Base-by-base conservation (phyloP, 30 jellyfish, hydroid and myxozoan species). In the Chironex yamaguchii region DNA sequence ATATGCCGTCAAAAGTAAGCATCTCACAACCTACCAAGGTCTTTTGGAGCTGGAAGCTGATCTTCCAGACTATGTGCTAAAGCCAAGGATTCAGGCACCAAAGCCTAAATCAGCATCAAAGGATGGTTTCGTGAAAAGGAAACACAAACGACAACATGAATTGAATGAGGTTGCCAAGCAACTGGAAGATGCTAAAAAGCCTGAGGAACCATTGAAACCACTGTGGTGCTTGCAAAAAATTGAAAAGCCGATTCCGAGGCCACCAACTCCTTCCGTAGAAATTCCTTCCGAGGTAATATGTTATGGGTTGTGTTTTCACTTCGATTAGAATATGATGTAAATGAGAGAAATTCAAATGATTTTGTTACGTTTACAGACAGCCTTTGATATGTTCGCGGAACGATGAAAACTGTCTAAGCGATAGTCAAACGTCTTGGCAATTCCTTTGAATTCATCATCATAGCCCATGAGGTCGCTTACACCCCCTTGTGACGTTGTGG, bases 171-270 rank as follows among this genome's bases (percentile, higher is more conserved):
- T 94, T 3, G 76, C 99, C 0, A 90, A 72, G 66, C 90, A 94
- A 42, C 81, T 88, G 52, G 97, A 94, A 36, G 92, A 87, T 23
- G 94, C 84, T 21, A 89, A 84, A 85, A 73, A 72, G 30, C 92
- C 90, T 13, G 80, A 88, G 50, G 91, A 72, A 29, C 92, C 94
- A 17, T 81, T 81, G 63, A 86, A 94, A 53, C 97, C 99, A 69
- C 83, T 87, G 29, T 67, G 95, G 34, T 89, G 69, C 58, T 52
- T 94, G 84, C 95, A 82, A 23, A 94, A 94, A 54, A 87, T 94
- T 48, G 99, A 94, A 62, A 94, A 94, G 67, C 99, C 99, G 1
- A 63, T 94, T 17, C 96, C 99, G 29, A 88, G 99, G 63, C 99
- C 99, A 21, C 99, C 99, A 1, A 94, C 99, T 17, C 99, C 99